A percentile compares a stretch with the other conserved stretches of the same genome.
phyloP scores from a whole-genome alignment of 2,113 vertebrate species.

The Atractosteus spatula region DNA sequence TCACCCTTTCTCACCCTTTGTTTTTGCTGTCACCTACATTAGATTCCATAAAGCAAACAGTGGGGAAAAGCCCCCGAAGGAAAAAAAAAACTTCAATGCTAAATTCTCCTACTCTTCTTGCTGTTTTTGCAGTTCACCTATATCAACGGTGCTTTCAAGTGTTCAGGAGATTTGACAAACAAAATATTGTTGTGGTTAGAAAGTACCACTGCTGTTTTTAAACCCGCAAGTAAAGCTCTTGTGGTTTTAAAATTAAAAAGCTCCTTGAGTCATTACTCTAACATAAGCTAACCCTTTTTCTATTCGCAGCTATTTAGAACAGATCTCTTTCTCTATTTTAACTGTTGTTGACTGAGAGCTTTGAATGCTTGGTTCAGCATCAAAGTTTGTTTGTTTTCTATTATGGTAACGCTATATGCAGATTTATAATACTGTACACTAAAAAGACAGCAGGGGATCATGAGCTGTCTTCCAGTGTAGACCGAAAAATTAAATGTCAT shows the following conservation, averaged over 20 bases:
- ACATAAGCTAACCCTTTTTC: slow-evolving; percentile 10
- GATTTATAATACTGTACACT: slow-evolving; percentile 16
- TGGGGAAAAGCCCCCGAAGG: neutral
- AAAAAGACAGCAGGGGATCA: slow-evolving; percentile 8
- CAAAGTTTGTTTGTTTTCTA: slow-evolving; percentile 25
- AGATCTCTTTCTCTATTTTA: neutral
- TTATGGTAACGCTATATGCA: slow-evolving; percentile 13
- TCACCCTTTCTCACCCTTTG: neutral
- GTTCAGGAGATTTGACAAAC: slow-evolving; percentile 11
- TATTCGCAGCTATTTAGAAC: slow-evolving; percentile 7
- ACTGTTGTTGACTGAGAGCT: slow-evolving; percentile 13
- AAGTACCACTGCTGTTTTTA: slow-evolving; percentile 7
- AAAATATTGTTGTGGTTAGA: slow-evolving; percentile 12
- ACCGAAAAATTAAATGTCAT: neutral
- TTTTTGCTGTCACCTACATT: slow-evolving; percentile 4
- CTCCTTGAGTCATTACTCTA: slow-evolving; percentile 8
- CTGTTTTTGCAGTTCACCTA: neutral
- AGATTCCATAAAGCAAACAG: slow-evolving; percentile 1
- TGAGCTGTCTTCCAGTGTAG: slow-evolving; percentile 5
- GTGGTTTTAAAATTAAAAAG: slow-evolving; percentile 17
- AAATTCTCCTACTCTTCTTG: neutral
- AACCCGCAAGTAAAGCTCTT: slow-evolving; percentile 12
- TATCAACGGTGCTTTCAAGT: neutral
- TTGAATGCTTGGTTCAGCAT: slow-evolving; percentile 21
- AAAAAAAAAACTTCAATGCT: neutral